Base-by-base conservation (phyloP, 2,113 vertebrate species). In the Sebastes schlegelii region DNA sequence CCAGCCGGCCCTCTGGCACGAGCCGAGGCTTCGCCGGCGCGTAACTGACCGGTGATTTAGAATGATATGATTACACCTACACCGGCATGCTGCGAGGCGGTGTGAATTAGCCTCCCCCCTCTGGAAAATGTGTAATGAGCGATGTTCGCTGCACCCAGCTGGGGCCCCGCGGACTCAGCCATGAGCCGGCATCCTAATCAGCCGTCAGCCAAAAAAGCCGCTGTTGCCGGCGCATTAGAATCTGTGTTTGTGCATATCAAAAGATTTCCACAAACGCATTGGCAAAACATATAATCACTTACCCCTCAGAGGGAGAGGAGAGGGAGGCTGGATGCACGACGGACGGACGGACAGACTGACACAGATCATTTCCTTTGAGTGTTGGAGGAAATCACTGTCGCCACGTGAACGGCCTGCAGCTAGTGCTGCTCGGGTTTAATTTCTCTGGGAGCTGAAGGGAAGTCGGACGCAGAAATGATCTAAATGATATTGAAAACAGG, bases 161-260 rank as follows among this genome's bases (percentile, higher is more conserved):
- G 95, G 86, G 95, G 92, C 92, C 93, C 89, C 74, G 89, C 85
- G 82, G 93, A 90, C 91, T 90, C 89, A 85, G 91, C 91, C 95
- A 94, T 96, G 95, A 95, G 90, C 91, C 68, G 89, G 94, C 95
- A 96, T 95, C 91, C 94, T 95, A 95, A 96, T 96, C 95, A 96
- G 92, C 88, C 88, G 88, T 95, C 93, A 95, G 89, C 84, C 90
- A 82, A 90, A 86, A 87, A 90, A 76, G 83, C 83, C 19, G 83
- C 88, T 81, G 81, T 88, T 87, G 90, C 89, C 57, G 79, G 64
- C 83, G 86, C 91, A 91, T 94, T 91, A 88, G 91, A 92, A 93
- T 94, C 91, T 94, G 91, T 95, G 94, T 94, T 94, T 93, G 93
- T 93, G 93, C 92, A 94, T 94, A 95, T 95, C 94, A 95, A 95